phyloP scores from a whole-genome alignment of 2,888 invertebrate genomes.

The Troides oblongomaculatus region DNA sequence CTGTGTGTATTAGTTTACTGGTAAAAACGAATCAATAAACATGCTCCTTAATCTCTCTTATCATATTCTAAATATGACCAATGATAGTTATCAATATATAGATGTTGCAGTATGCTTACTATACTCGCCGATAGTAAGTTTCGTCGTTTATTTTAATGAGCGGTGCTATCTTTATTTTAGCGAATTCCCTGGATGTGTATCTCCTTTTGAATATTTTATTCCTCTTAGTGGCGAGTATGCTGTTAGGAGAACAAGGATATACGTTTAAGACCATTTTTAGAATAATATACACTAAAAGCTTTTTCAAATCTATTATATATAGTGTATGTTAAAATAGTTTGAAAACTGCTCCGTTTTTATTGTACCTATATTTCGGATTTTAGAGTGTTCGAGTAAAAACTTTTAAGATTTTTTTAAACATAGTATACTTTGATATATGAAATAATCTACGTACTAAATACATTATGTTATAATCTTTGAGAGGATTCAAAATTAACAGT shows the following conservation, averaged over 20 bases:
- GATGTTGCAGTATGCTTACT: not conserved
- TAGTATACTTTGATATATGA: too few species aligned
- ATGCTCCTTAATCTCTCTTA: too few species aligned
- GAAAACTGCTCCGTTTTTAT: not conserved
- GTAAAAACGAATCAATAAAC: too few species aligned
- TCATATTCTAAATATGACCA: too few species aligned
- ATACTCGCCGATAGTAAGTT: not conserved
- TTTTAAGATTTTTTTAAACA: too few species aligned
- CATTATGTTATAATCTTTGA: too few species aligned
- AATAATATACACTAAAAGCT: conserved; percentile 26
- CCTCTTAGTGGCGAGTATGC: conserved; percentile 3
- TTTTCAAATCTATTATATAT: conserved; percentile 7
- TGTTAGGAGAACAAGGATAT: conserved; percentile 2
- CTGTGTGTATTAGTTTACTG: too few species aligned
- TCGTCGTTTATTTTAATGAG: not conserved
- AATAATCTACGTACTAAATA: too few species aligned
- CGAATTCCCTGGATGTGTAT: not conserved
- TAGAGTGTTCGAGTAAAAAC: too few species aligned
- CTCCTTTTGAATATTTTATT: conserved; percentile 4
- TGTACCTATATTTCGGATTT: not conserved
- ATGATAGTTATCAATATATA: not conserved
- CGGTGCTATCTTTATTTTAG: not conserved
- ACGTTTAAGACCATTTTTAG: conserved; percentile 3
- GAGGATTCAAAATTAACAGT: too few species aligned
- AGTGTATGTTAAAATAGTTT: not conserved